phyloP scores from a whole-genome alignment of 1,140 invertebrate species.

The Diploscapter pachys region DNA sequence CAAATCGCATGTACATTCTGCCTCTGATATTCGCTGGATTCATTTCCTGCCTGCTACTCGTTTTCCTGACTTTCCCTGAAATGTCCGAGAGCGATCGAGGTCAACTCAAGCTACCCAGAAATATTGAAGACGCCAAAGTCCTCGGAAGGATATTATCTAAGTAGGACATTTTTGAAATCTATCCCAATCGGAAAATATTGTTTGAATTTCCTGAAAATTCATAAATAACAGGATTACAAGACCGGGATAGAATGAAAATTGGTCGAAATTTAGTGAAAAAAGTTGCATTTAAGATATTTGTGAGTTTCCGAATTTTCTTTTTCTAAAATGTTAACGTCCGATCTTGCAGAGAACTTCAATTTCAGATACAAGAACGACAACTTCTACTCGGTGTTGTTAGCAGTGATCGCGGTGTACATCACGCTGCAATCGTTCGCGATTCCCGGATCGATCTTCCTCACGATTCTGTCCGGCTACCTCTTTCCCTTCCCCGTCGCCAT shows the following conservation, averaged over 20 bases:
- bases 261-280: too few species aligned
- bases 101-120: conserved; percentile 82
- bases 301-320: too few species aligned
- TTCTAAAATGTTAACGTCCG: too few species aligned
- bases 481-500: conserved; percentile 88
- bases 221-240: too few species aligned
- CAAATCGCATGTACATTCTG: neutral
- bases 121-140: conserved; percentile 93
- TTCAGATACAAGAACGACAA: conserved; percentile 79
- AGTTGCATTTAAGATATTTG: too few species aligned
- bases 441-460: conserved; percentile 95
- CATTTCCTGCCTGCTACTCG: neutral
- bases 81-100: conserved; percentile 70
- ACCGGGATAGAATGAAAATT: too few species aligned
- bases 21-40: conserved; percentile 10
- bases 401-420: conserved; percentile 86
- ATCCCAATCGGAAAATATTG: too few species aligned
- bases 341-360: too few species aligned
- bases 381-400: conserved; percentile 82
- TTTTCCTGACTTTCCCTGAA: conserved; percentile 30
- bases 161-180: conserved; percentile 58
- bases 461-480: conserved; percentile 92
- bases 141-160: conserved; percentile 81
- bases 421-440: conserved; percentile 99
- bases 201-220: too few species aligned